Conservation (phyloP, 2,888 invertebrate species). For the Drosophila formosana region DNA sequence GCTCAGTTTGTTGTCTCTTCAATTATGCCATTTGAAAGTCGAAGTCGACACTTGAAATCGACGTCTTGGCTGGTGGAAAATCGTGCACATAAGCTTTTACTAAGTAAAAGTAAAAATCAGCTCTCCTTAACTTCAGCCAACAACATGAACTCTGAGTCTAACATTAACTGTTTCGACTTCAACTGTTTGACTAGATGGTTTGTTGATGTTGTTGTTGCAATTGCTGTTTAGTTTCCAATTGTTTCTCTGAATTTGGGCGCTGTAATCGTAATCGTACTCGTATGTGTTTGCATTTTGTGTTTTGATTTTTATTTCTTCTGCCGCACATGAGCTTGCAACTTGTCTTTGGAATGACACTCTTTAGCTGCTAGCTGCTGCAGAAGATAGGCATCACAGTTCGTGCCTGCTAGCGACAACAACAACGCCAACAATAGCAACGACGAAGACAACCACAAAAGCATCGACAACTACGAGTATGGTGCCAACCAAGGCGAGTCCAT, state of each 20-base stretch:
- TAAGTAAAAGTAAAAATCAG: conserved; percentile 80
- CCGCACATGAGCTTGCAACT: conserved; percentile 76
- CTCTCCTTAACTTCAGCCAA: conserved; percentile 38
- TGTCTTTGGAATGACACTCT: conserved; percentile 35
- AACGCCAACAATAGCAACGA: conserved; percentile 3
- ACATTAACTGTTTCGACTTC: conserved; percentile 40
- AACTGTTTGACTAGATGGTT: conserved; percentile 12
- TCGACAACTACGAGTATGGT: not conserved
- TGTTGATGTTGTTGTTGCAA: conserved; percentile 17
- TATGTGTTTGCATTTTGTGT: conserved; percentile 75
- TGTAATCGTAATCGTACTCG: conserved; percentile 23
- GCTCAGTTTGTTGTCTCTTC: conserved; percentile 63
- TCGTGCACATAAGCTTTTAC: conserved; percentile 75
- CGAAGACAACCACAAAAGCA: not conserved
- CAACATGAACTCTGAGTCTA: conserved; percentile 8
- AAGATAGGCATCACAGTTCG: conserved; percentile 75
- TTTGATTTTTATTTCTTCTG: conserved; percentile 73
- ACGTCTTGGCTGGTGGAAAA: conserved; percentile 70
- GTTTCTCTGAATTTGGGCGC: conserved; percentile 66
- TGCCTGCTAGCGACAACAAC: conserved; percentile 48
- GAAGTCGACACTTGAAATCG: conserved; percentile 73
- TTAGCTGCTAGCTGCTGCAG: conserved; percentile 45
- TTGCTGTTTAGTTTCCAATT: conserved; percentile 46
- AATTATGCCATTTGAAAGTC: conserved; percentile 72
- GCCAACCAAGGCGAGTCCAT: conserved; percentile 40